Evolutionary conservation across 1,140 invertebrate species (phyloP), one percentile per base, ranked within the genome.

Genomic region (Phymorhynchus buccinoides): DNA sequence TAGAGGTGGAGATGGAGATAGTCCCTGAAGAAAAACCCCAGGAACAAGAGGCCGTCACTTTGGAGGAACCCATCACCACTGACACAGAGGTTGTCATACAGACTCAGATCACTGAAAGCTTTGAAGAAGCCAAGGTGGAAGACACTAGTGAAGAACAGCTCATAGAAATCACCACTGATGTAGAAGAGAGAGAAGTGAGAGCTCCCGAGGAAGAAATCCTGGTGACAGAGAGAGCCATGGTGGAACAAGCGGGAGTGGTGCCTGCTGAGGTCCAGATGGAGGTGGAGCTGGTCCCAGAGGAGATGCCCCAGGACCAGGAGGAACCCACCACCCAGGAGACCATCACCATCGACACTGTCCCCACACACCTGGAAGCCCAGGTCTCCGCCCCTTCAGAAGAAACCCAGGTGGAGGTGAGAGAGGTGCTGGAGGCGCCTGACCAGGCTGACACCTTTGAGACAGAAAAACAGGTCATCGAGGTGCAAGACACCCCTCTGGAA

Each of bases 361-460:
- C 87, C 32, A 35, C 80, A 42, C 83, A 84, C 75, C 71, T 87
- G 18, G 89, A 90, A 84, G 89, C 87, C 42, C 87, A 84, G 41
- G 42, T 84, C 3, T 81, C 84, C 71, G 87, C 86, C n/a, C 86
- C 88, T 42, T 86, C 88, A 84, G 85, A 88, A 42, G 86, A 86
- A 77, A 80, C 83, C 14, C 79, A 87, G 35, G 80, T 89, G 48
- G 85, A 88, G 80, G 75, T 88, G 71, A 62, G 68, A 62, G 84
- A 86, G 41, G 62, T 83, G 22, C 81, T 83, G 14, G 85, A 86
- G 56, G 27, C 68, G 32, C 30, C 44, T 30, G 32, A 41, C 16
- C 73, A 80, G 3, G 32, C 80, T 22, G 80, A 86, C 4, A 44
- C 66, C 14, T 42, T 52, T 80, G 44, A 83, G 30, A 42, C 85